Evolutionary conservation across 1,140 invertebrate species (phyloP), one percentile per base, ranked within the genome.

Genomic region (Drosophila saltans): DNA sequence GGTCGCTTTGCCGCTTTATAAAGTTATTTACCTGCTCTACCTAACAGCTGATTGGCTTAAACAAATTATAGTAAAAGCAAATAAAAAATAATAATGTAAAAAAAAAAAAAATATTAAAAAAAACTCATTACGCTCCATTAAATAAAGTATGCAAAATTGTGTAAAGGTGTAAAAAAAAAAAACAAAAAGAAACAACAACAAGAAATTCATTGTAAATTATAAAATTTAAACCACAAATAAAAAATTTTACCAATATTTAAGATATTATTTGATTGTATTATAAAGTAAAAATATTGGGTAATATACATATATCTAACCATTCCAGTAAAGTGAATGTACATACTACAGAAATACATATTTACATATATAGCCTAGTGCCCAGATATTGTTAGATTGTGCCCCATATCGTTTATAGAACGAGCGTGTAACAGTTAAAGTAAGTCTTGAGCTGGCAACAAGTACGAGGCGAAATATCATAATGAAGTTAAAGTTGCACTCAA

Each of bases 391-490:
- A 36, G 66, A 63, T 58, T 78, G 71, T 72, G 81, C 65, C 60
- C 69, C 16, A 77, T 70, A 78, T 81, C 65, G 82, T 66, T 78
- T 78, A 61, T 72, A 81, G 81, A 86, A 81, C 81, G 80, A 86
- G 79, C 65, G 64, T 73, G 66, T 72, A 78, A 80, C 77, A 66
- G 30, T 67, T 57, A 62, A 33, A 66, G 16, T 74, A 78, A 73
- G 60, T 75, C 45, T 78, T 59, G 30, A 64, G 45, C 36, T 41
- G 59, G 39, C 71, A 43, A 52, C 56, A 58, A 39, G 40, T 55
- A 69, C 30, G 66, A 70, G 67, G 67, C 61, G 10, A 63, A 66
- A 66, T 66, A 84, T 68, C 64, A 70, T 64, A 69, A 77, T 69
- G 66, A 80, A 72, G 77, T 72, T 67, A 69, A 69, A 70, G 64